Base-by-base conservation (phyloP, 2,113 vertebrate species). In the Malurus cyaneus region DNA sequence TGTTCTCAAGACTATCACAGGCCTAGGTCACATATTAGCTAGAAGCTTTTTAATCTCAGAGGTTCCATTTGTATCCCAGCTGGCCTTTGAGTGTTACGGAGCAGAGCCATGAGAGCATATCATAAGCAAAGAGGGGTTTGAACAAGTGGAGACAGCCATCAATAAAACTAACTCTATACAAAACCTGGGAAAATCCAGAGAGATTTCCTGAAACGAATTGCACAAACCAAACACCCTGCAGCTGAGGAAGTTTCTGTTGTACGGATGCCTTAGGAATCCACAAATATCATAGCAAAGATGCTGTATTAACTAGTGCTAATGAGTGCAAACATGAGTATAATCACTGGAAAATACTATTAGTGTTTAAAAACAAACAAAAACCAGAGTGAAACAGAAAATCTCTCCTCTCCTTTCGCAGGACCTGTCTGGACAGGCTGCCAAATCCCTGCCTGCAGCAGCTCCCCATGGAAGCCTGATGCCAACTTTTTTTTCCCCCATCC, bases 301-400 rank as follows among this genome's bases (percentile, higher is more conserved):
- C 28, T 28, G 34, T 23, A 53, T 28, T 88, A 86, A 53, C 80
- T 80, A 46, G 47, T 73, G 21, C 60, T 93, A 95, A 92, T 83
- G 64, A 93, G 54, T 21, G 32, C 76, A 94, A 93, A 94, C 80
- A 59, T 21, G 59, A 81, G 26, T 59, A 36, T 60, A 93, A 95
- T 80, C 67, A 17, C 64, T 66, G 80, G 50, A 47, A 90, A 92
- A 69, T 73, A 57, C 46, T 46, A 74, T 3, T 25, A 24, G 49
- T 93, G 85, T 95, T 96, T 95, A 56, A 86, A 93, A 95, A 92
- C 76, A 94, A 95, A 94, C 78, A 89, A 34, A 72, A 94, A 18
- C 0, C 24, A 5, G 60, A 70, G 23, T 4, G 67, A 94, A 90
- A 77, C 14, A 82, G 42, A 47, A 76, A 19, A 80, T 3, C 18